These are phyloP conservation scores for Alviniconcha marisindica DNA, from an alignment of 1,140 invertebrate species.

Conservation along the genomic window DNA sequence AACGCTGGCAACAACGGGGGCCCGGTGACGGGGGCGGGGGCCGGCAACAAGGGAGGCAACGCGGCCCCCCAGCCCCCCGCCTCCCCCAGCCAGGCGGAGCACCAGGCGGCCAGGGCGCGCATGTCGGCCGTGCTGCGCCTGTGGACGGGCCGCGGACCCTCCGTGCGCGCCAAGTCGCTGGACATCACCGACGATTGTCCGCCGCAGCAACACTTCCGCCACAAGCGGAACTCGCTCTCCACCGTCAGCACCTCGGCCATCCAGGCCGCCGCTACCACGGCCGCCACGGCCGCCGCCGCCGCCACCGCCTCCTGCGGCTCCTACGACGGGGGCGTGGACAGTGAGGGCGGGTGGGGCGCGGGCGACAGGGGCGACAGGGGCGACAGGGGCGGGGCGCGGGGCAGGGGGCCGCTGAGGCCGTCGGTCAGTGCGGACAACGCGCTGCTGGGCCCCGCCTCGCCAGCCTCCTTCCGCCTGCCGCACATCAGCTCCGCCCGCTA, in stretches of 20 bases:
- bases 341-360: not conserved
- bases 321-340: not conserved
- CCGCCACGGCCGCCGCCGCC: constrained; percentile 22
- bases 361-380: not conserved
- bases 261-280: not conserved
- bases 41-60: not conserved
- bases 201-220: not conserved
- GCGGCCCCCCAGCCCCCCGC: not conserved
- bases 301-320: constrained; percentile 26
- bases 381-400: not conserved
- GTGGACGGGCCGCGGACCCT: constrained; percentile 21
- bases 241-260: not conserved
- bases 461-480: not conserved
- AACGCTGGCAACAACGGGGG: constrained; percentile 26
- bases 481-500: constrained; percentile 20
- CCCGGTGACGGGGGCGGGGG: not conserved
- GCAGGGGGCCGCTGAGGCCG: not conserved
- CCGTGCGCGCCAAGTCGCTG: constrained; percentile 11
- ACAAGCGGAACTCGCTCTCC: constrained; percentile 28
- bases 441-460: not conserved
- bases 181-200: constrained; percentile 22
- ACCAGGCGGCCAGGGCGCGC: constrained; percentile 4
- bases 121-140: constrained; percentile 30
- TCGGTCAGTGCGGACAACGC: constrained; percentile 7
- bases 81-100: constrained; percentile 19